Conservation (phyloP, 37 sponge, comb jelly and placozoan species). For the Ianthella basta region DNA sequence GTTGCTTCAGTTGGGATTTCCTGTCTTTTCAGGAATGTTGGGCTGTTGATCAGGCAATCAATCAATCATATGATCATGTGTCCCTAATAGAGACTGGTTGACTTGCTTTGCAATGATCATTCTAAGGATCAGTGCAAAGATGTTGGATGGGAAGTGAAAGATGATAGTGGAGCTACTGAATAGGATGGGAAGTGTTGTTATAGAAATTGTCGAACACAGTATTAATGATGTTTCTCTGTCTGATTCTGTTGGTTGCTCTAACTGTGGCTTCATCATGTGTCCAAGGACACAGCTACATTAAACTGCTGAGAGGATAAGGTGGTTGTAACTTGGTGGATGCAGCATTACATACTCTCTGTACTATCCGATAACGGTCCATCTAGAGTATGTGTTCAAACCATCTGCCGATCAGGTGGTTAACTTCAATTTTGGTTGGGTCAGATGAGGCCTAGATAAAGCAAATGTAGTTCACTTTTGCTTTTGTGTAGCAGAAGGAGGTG, state of each 20-base stretch:
- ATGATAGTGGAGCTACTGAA: not conserved
- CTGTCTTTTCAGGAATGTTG: too few species aligned
- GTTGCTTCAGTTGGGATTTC: too few species aligned
- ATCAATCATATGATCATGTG: not conserved
- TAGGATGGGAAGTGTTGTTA: slow-evolving; percentile 1
- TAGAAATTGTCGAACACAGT: not conserved
- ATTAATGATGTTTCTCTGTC: not conserved
- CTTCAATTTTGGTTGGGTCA: too few species aligned
- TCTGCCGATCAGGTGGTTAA: too few species aligned
- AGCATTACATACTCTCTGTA: not conserved
- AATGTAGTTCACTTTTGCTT: too few species aligned
- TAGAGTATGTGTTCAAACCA: slow-evolving; percentile 1
- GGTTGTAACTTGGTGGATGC: not conserved
- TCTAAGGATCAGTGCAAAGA: not conserved
- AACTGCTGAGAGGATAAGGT: slow-evolving; percentile 3
- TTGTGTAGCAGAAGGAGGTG: too few species aligned
- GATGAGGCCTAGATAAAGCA: too few species aligned
- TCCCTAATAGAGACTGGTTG: not conserved
- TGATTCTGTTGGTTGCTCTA: slow-evolving; percentile 1
- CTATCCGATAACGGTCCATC: not conserved
- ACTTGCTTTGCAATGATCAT: not conserved
- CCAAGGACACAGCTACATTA: not conserved
- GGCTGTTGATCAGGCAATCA: too few species aligned
- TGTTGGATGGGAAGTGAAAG: not conserved
- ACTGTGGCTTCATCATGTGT: slow-evolving; percentile 10